A percentile compares a stretch with the other conserved stretches of the same genome.
Evolutionary conservation across 2,797 vertebrate species (phyloP).

Genomic region (Ctenochaetus hawaiiensis): DNA sequence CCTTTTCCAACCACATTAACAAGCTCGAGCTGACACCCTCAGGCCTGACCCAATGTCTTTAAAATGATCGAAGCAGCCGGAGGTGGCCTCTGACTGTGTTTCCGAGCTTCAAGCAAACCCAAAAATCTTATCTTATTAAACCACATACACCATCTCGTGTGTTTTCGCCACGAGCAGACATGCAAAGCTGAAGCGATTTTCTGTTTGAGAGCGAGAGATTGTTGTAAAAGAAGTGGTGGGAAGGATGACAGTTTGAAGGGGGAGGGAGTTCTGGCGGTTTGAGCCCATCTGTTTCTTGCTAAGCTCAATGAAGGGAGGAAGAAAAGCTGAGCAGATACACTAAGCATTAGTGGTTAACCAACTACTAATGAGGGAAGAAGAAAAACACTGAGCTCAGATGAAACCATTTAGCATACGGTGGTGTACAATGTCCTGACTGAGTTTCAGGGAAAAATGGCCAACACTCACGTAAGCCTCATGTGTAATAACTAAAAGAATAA

Average conservation of each 20-base stretch:
- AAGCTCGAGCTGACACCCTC: conserved; percentile 68
- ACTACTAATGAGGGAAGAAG: conserved; percentile 86
- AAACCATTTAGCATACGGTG: conserved; percentile 79
- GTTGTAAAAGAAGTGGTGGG: conserved; percentile 73
- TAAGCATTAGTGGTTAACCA: conserved; percentile 87
- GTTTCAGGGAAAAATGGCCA: conserved; percentile 77
- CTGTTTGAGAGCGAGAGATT: conserved; percentile 78
- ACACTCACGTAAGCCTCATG: conserved; percentile 75
- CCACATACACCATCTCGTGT: conserved; percentile 73
- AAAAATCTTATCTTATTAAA: conserved; percentile 77
- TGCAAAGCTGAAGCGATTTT: conserved; percentile 77
- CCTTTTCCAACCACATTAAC: conserved; percentile 70
- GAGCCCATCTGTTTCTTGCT: conserved; percentile 83
- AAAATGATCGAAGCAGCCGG: conserved; percentile 66
- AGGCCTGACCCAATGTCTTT: conserved; percentile 56
- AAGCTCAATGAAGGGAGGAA: conserved; percentile 75
- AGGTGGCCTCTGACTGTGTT: conserved; percentile 67
- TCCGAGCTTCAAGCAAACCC: conserved; percentile 73
- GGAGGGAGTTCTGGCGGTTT: conserved; percentile 56
- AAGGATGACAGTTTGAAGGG: conserved; percentile 54
- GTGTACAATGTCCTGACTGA: conserved; percentile 71
- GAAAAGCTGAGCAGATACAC: conserved; percentile 82
- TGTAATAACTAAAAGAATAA: conserved; percentile 77
- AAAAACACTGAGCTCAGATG: conserved; percentile 85
- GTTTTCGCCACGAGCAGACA: conserved; percentile 73